Percentiles rank a stretch among this genome's conserved stretches.
Conservation (phyloP, 2,888 invertebrate genomes). For the Dromius quadrimaculatus region DNA sequence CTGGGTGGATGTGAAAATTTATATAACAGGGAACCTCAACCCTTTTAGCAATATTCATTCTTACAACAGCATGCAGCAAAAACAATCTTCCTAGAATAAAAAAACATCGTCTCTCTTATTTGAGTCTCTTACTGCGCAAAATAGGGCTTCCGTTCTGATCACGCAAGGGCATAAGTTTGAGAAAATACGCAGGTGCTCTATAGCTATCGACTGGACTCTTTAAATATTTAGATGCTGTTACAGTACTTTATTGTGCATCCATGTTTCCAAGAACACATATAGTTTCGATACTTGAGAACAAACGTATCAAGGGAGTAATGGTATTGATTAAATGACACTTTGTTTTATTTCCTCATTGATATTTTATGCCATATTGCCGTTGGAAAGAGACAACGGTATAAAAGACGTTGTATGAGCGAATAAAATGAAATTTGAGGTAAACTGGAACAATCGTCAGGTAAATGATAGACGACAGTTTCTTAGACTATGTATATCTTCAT, state of each 20-base stretch:
- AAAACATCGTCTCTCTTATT: too few relatives aligned
- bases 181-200: constrained; percentile 24
- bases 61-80: too few relatives aligned
- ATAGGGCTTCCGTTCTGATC: background rate
- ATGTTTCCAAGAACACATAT: constrained; percentile 24
- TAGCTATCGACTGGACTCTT: constrained; percentile 30
- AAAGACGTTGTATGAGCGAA: too few relatives aligned
- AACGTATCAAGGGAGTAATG: background rate
- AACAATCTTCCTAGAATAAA: too few relatives aligned
- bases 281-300: background rate
- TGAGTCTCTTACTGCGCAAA: too few relatives aligned
- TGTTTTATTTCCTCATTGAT: background rate
- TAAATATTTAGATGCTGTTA: constrained; percentile 34
- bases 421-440: too few relatives aligned
- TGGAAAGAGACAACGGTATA: background rate
- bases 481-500: too few relatives aligned
- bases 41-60: too few relatives aligned
- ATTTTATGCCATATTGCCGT: background rate
- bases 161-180: constrained; percentile 29
- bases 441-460: too few relatives aligned
- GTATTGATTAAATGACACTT: background rate
- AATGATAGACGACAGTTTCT: too few relatives aligned
- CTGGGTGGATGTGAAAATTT: too few relatives aligned
- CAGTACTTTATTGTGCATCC: constrained; percentile 38
- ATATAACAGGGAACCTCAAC: too few relatives aligned